A percentile compares a stretch with the other conserved stretches of the same genome.
Evolutionary conservation across 2,888 invertebrate species (phyloP).

Genomic region (Leptinotarsa tumamoca): DNA sequence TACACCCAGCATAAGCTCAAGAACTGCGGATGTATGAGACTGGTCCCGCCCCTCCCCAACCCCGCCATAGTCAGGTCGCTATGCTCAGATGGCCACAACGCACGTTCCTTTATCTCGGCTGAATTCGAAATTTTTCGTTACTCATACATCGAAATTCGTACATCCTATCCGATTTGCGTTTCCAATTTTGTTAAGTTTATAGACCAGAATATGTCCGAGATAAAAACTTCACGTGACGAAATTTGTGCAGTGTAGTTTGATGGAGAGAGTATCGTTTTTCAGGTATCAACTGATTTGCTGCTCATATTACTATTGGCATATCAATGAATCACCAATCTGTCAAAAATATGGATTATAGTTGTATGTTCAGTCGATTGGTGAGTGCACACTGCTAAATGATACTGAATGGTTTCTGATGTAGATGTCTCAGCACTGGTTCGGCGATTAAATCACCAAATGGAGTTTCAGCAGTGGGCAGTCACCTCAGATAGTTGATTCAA

Average conservation of each 20-base stretch:
- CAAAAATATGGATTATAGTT: constrained; percentile 42
- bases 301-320: constrained; percentile 56
- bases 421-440: constrained; percentile 57
- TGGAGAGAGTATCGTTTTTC: constrained; percentile 65
- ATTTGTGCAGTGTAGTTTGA: constrained; percentile 67
- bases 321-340: constrained; percentile 19
- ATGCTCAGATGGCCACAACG: constrained; percentile 55
- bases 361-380: constrained; percentile 52
- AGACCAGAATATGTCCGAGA: constrained; percentile 57
- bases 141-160: constrained; percentile 50
- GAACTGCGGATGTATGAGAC: constrained; percentile 88
- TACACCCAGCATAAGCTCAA: constrained; percentile 86
- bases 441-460: constrained; percentile 38
- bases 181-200: constrained; percentile 29
- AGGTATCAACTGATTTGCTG: constrained; percentile 61
- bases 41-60: constrained; percentile 78
- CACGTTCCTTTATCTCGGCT: constrained; percentile 58
- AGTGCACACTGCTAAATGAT: constrained; percentile 38
- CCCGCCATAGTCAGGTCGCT: constrained; percentile 60
- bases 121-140: constrained; percentile 43
- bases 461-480: constrained; percentile 38
- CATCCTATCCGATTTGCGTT: constrained; percentile 44
- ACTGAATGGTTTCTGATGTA: constrained; percentile 36
- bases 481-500: constrained; percentile 48
- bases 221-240: constrained; percentile 59